Evolutionary conservation across 2,888 invertebrate genomes (phyloP).

Genomic region (Drosophila demipolita): DNA sequence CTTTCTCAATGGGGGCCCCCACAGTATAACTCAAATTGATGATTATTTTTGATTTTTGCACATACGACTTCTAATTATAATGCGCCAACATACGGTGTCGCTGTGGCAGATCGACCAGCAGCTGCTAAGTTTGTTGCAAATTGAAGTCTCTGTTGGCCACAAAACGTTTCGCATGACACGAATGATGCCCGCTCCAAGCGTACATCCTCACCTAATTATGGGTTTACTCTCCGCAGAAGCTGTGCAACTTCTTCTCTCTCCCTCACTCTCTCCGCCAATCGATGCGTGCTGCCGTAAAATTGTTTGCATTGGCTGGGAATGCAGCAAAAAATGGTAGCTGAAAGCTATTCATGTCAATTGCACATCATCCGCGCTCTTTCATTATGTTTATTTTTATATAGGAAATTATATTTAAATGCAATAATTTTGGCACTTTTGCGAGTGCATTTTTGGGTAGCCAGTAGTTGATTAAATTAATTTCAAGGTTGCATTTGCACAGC

Average conservation of each 20-base stretch:
- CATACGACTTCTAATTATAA: slow-evolving; percentile 73
- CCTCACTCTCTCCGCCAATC: too few relatives aligned
- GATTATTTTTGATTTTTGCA: slow-evolving; percentile 74
- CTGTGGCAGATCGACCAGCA: slow-evolving; percentile 47
- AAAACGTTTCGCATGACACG: slow-evolving; percentile 68
- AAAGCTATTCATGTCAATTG: slow-evolving; percentile 69
- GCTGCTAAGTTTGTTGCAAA: slow-evolving; percentile 61
- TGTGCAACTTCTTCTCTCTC: background rate
- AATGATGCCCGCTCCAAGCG: slow-evolving; percentile 17
- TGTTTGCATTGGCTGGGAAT: slow-evolving; percentile 54
- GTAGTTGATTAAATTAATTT: slow-evolving; percentile 26
- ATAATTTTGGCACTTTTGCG: slow-evolving; percentile 50
- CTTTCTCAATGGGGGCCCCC: slow-evolving; percentile 58
- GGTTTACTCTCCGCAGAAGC: slow-evolving; percentile 43
- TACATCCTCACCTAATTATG: slow-evolving; percentile 57
- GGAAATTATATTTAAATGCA: slow-evolving; percentile 75
- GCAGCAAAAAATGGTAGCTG: slow-evolving; percentile 21
- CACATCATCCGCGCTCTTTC: slow-evolving; percentile 69
- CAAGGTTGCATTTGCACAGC: slow-evolving; percentile 30
- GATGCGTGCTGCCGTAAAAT: slow-evolving; percentile 38
- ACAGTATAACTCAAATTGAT: slow-evolving; percentile 59
- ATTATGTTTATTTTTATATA: slow-evolving; percentile 73
- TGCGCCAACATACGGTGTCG: slow-evolving; percentile 28
- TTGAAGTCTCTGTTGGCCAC: slow-evolving; percentile 61
- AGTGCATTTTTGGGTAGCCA: background rate